phyloP scores from a whole-genome alignment of 2,113 vertebrate species.

The Pseudorectes ferrugineus region DNA sequence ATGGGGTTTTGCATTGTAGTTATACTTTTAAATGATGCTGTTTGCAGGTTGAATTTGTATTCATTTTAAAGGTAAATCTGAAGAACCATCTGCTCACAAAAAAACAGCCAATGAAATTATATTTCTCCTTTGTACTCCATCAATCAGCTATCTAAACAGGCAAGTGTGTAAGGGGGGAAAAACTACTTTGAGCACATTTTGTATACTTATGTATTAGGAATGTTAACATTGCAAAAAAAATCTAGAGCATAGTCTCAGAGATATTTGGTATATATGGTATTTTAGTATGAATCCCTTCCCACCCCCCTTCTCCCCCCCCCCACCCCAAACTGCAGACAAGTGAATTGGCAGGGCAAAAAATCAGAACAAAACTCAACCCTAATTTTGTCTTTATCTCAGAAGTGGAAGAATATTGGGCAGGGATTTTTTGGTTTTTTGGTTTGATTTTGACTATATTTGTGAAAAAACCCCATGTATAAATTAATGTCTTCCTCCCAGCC shows the following conservation, averaged over 20 bases:
- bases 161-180: not conserved
- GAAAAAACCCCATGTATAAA: not conserved
- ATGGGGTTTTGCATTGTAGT: not conserved
- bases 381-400: not conserved
- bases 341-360: not conserved
- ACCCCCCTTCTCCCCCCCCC: too few species aligned
- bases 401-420: not conserved
- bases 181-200: not conserved
- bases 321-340: not conserved
- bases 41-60: not conserved
- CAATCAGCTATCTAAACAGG: not conserved
- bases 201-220: not conserved
- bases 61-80: not conserved
- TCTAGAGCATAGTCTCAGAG: fast-evolving
- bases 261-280: not conserved
- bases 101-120: not conserved
- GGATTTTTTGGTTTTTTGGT: too few species aligned
- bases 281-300: not conserved
- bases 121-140: not conserved
- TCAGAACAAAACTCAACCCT: not conserved
- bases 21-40: not conserved
- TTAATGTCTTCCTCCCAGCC: not conserved
- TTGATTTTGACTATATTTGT: not conserved
- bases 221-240: not conserved
- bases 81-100: not conserved